phyloP scores from a whole-genome alignment of 2,888 invertebrate species.

The Eumerus sabulonum region DNA sequence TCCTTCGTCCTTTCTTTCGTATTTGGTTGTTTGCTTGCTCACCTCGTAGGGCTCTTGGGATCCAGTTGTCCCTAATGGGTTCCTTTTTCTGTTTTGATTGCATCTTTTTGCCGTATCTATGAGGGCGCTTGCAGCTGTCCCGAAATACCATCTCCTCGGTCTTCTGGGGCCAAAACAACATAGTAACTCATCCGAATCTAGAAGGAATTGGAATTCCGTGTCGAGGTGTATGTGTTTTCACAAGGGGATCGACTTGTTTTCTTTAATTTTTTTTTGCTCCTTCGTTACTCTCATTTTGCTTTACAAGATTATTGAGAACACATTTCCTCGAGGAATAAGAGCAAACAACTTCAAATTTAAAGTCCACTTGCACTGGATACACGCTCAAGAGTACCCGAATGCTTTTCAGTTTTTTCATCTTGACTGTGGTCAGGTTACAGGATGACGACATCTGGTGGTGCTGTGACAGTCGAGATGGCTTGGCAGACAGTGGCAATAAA shows the following conservation, averaged over 20 bases:
- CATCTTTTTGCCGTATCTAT: slow-evolving; percentile 21
- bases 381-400: too few species aligned
- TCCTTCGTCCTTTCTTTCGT: slow-evolving; percentile 29
- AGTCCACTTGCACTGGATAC: not conserved
- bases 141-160: slow-evolving; percentile 43
- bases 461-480: too few species aligned
- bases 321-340: not conserved
- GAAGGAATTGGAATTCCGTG: slow-evolving; percentile 30
- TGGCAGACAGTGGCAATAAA: too few species aligned
- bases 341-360: not conserved
- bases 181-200: slow-evolving; percentile 47
- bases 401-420: not conserved
- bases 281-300: not conserved
- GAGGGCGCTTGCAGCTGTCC: slow-evolving; percentile 31
- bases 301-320: slow-evolving; percentile 5
- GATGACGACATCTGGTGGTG: not conserved
- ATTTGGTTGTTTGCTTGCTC: slow-evolving; percentile 40
- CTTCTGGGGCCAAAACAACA: slow-evolving; percentile 52
- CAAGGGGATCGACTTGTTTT: slow-evolving; percentile 8
- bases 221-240: slow-evolving; percentile 26
- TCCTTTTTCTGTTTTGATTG: slow-evolving; percentile 47
- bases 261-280: not conserved
- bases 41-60: slow-evolving; percentile 23
- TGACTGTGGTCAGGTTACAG: not conserved
- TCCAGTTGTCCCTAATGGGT: slow-evolving; percentile 29